Percentiles rank a stretch among this genome's conserved stretches.
Evolutionary conservation across 2,113 vertebrate species (phyloP).

Genomic region (Clarias magur): DNA sequence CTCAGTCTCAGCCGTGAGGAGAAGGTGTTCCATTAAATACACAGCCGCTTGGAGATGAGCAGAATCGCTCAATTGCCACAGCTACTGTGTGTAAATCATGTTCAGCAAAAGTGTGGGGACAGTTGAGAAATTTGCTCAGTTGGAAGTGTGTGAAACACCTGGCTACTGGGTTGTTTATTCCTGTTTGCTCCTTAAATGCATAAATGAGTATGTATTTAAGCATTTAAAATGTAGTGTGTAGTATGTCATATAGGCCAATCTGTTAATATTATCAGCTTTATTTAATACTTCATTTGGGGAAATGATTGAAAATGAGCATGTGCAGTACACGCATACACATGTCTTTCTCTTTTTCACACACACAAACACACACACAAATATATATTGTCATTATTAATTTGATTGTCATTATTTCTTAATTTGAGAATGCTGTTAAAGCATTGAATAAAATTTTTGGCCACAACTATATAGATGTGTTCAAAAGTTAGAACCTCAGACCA

Average conservation of each 20-base stretch:
- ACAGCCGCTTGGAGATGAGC: conserved; percentile 47
- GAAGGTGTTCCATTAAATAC: conserved; percentile 55
- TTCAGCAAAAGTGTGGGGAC: not conserved
- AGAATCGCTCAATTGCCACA: conserved; percentile 13
- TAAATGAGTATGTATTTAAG: not conserved
- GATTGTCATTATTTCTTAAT: too few relatives aligned
- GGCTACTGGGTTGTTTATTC: not conserved
- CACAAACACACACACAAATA: too few relatives aligned
- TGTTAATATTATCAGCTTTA: not conserved
- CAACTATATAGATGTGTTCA: too few relatives aligned
- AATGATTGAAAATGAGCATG: not conserved
- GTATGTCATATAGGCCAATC: not conserved
- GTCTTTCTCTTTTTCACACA: too few relatives aligned
- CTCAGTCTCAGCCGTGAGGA: conserved; percentile 37
- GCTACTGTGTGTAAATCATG: conserved; percentile 21
- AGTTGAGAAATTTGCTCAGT: not conserved
- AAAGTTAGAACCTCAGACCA: too few relatives aligned
- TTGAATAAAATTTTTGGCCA: too few relatives aligned
- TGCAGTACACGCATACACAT: not conserved
- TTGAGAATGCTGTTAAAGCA: too few relatives aligned
- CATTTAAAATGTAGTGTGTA: not conserved
- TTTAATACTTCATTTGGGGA: not conserved
- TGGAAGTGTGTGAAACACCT: not conserved
- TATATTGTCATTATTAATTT: too few relatives aligned
- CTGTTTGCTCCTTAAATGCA: not conserved